phyloP scores from a whole-genome alignment of 2,888 invertebrate species.

The Anthrax anthrax region DNA sequence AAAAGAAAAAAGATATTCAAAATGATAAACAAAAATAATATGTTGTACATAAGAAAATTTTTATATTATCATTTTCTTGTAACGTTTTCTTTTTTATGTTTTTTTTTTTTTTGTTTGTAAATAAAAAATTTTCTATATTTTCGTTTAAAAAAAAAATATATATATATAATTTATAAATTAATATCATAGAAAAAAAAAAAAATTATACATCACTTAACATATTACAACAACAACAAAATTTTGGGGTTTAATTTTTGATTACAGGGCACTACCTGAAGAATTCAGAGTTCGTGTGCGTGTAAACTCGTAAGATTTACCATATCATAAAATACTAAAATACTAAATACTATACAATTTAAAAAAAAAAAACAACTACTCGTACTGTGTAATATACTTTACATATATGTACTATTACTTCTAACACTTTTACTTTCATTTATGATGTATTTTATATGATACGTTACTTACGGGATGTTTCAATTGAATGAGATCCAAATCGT shows the following conservation, averaged over 20 bases:
- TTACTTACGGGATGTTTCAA: no score
- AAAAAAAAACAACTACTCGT: no score
- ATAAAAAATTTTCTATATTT: constrained; percentile 28
- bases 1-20: no score
- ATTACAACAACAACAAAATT: constrained; percentile 13
- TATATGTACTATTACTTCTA: background rate
- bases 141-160: constrained; percentile 5
- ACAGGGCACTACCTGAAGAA: constrained; percentile 56
- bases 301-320: constrained; percentile 57
- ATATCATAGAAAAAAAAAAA: constrained; percentile 18
- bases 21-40: no score
- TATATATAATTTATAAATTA: constrained; percentile 16
- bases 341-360: no score
- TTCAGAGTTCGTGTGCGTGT: constrained; percentile 75
- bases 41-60: no score
- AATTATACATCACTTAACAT: constrained; percentile 1
- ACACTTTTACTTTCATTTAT: no score
- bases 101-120: no score
- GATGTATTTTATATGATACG: no score
- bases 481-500: no score
- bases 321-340: constrained; percentile 14
- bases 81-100: no score
- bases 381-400: background rate
- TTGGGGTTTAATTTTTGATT: constrained; percentile 34
- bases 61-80: no score